These are phyloP conservation scores for Cinara cedri DNA, from an alignment of 2,888 invertebrate species.

Conservation along the genomic window DNA sequence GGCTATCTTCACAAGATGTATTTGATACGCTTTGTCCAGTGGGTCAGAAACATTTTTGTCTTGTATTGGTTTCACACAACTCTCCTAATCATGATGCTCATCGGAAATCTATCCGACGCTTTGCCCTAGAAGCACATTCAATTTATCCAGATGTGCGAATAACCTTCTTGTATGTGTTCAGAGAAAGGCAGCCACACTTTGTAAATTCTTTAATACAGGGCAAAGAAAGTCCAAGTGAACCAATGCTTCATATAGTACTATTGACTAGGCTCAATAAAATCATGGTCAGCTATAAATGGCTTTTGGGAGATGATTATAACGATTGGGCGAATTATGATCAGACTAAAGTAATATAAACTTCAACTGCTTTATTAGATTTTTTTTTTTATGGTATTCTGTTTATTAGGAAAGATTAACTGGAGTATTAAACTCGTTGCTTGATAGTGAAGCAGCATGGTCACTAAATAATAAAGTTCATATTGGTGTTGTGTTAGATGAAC, in stretches of 20 bases:
- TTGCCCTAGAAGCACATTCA: constrained; percentile 71
- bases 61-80: constrained; percentile 78
- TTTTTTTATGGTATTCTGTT: constrained; percentile 10
- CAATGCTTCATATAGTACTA: constrained; percentile 80
- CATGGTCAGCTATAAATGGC: constrained; percentile 91
- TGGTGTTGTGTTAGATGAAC: constrained; percentile 77
- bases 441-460: constrained; percentile 63
- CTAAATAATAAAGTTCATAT: constrained; percentile 71
- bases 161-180: constrained; percentile 84
- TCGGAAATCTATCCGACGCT: constrained; percentile 74
- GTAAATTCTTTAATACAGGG: constrained; percentile 61
- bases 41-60: constrained; percentile 79
- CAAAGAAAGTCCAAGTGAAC: constrained; percentile 70
- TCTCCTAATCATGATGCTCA: constrained; percentile 69
- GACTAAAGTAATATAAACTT: constrained; percentile 73
- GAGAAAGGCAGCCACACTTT: constrained; percentile 73
- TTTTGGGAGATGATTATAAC: constrained; percentile 70
- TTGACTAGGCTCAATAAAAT: constrained; percentile 87
- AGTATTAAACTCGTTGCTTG: constrained; percentile 73
- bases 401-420: constrained; percentile 70
- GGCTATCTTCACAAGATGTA: constrained; percentile 86
- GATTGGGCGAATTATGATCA: constrained; percentile 69
- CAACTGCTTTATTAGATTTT: not conserved
- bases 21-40: constrained; percentile 87
- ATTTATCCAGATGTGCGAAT: constrained; percentile 71